Conservation (phyloP, 1,140 invertebrate species). For the Caerostris extrusa region DNA sequence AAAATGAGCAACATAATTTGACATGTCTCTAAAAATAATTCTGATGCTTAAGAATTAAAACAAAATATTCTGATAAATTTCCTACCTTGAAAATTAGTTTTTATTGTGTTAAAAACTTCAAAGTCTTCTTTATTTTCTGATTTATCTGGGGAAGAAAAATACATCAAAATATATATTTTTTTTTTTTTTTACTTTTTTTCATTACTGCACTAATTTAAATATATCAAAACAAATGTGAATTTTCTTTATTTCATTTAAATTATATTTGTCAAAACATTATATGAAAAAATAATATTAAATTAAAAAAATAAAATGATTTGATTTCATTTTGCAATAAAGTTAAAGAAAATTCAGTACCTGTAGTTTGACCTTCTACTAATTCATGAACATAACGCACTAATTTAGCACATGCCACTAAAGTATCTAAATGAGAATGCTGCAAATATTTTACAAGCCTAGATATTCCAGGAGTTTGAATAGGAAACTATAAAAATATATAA, state of each 20-base stretch:
- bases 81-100: conserved; percentile 62
- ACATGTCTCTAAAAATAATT: too few relatives aligned
- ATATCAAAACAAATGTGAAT: not conserved
- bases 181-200: too few relatives aligned
- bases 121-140: conserved; percentile 54
- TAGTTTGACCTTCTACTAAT: conserved; percentile 79
- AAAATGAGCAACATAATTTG: too few relatives aligned
- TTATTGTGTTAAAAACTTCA: conserved; percentile 51
- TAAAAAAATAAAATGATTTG: too few relatives aligned
- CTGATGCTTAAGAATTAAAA: too few relatives aligned
- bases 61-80: too few relatives aligned
- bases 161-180: too few relatives aligned
- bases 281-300: not conserved
- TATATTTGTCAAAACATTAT: not conserved
- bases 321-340: not conserved
- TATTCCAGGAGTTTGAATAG: conserved; percentile 79
- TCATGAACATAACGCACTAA: conserved; percentile 79
- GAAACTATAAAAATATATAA: conserved; percentile 79
- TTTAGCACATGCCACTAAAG: conserved; percentile 79
- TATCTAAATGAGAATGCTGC: conserved; percentile 78
- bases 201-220: too few relatives aligned
- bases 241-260: not conserved
- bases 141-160: too few relatives aligned
- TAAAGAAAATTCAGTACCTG: conserved; percentile 47
- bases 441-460: conserved; percentile 79